Evolutionary conservation across 2,888 invertebrate genomes (phyloP).

Genomic region (Agelastica alni): DNA sequence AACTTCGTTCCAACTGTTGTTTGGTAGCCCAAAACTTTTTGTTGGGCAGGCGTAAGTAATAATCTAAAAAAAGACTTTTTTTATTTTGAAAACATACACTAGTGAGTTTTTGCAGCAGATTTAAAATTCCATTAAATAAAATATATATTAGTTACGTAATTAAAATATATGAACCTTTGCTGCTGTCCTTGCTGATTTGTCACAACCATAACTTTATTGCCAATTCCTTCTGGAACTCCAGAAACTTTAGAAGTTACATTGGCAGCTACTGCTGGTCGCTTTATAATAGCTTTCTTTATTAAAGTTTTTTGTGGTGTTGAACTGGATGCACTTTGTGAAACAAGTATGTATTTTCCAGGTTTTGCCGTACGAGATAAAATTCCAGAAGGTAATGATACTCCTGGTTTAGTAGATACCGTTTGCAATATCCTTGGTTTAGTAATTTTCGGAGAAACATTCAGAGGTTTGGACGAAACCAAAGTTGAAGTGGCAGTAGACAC

Average conservation of each 20-base stretch:
- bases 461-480: constrained; percentile 2
- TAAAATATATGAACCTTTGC: constrained; percentile 51
- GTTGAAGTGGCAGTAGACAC: constrained; percentile 1
- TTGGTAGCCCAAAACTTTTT: constrained; percentile 63
- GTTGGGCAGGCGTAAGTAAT: constrained; percentile 65
- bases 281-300: constrained; percentile 48
- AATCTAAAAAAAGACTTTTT: constrained; percentile 48
- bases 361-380: constrained; percentile 32
- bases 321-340: constrained; percentile 28
- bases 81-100: too few species aligned
- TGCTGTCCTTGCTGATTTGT: constrained; percentile 67
- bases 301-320: constrained; percentile 33
- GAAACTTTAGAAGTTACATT: constrained; percentile 53
- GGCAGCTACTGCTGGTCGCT: constrained; percentile 55
- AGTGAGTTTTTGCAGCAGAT: too few species aligned
- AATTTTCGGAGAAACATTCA: constrained; percentile 7
- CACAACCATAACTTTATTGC: constrained; percentile 66
- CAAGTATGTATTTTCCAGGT: constrained; percentile 39
- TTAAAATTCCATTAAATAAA: too few species aligned
- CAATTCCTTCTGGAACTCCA: constrained; percentile 47
- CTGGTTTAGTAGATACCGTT: neutral
- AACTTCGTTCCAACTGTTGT: constrained; percentile 38
- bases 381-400: constrained; percentile 19
- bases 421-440: constrained; percentile 26
- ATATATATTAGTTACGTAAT: too few species aligned